Evolutionary conservation across 2,888 invertebrate genomes (phyloP).

Genomic region (Drosophila meridiana): DNA sequence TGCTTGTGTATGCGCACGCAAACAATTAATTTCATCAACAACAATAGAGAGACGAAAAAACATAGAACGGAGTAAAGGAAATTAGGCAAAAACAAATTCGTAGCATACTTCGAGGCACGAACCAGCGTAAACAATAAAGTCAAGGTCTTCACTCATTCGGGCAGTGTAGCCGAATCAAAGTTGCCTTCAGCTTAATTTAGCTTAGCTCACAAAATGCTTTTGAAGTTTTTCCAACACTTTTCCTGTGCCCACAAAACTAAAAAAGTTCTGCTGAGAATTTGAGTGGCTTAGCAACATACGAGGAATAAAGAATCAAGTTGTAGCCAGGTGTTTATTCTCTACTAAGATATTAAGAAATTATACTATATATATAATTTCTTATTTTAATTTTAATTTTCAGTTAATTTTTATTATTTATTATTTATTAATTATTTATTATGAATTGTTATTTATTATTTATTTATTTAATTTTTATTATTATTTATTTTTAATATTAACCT

Average conservation of each 20-base stretch:
- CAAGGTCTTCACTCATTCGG: constrained; percentile 26
- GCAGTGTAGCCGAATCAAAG: constrained; percentile 16
- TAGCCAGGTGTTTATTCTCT: background rate
- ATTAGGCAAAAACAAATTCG: constrained; percentile 32
- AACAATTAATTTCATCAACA: constrained; percentile 68
- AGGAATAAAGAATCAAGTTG: background rate
- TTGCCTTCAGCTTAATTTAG: constrained; percentile 17
- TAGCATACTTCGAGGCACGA: constrained; percentile 37
- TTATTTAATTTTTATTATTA: too few species aligned
- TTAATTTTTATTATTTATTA: too few species aligned
- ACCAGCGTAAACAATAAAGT: constrained; percentile 40
- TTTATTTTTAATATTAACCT: too few species aligned
- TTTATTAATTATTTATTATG: too few species aligned
- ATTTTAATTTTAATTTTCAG: too few species aligned
- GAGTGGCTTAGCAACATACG: background rate
- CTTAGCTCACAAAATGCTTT: constrained; percentile 26
- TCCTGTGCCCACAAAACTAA: background rate
- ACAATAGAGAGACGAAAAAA: constrained; percentile 32
- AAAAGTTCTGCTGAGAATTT: constrained; percentile 1
- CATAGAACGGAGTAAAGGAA: constrained; percentile 37
- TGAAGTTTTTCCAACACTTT: constrained; percentile 27
- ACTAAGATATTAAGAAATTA: background rate
- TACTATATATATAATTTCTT: too few species aligned
- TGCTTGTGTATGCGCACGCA: constrained; percentile 42
- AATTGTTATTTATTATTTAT: too few species aligned